phyloP scores from a whole-genome alignment of 2,797 vertebrate species.

The Lemur catta region DNA sequence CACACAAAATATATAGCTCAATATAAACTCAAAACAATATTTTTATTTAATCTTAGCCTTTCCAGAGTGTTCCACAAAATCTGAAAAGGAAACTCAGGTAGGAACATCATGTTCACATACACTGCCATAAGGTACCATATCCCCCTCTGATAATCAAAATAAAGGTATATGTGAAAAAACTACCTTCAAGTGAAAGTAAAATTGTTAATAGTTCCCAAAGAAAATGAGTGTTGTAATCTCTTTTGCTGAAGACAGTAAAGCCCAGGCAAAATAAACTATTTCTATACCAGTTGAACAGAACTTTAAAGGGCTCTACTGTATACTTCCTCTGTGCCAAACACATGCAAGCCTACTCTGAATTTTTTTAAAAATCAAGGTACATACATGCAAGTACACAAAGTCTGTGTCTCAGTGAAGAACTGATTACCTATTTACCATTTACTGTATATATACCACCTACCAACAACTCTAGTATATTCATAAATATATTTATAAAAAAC shows the following conservation, averaged over 20 bases:
- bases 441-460: not conserved
- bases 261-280: constrained; percentile 12
- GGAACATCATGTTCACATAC: not conserved
- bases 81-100: not conserved
- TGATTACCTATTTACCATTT: not conserved
- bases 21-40: not conserved
- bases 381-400: not conserved
- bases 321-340: not conserved
- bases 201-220: not conserved
- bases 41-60: constrained; percentile 27
- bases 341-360: not conserved
- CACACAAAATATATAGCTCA: not conserved
- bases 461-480: not conserved
- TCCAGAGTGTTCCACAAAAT: not conserved
- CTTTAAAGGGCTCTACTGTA: not conserved
- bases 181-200: constrained; percentile 30
- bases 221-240: not conserved
- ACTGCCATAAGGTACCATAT: not conserved
- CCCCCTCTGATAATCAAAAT: not conserved
- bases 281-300: not conserved
- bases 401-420: not conserved
- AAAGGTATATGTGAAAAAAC: not conserved
- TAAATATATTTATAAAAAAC: not conserved
- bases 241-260: not conserved
- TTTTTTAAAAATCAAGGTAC: not conserved